These are phyloP conservation scores for Talpa occidentalis DNA, from an alignment of 2,113 vertebrate species.

Conservation along the genomic window DNA sequence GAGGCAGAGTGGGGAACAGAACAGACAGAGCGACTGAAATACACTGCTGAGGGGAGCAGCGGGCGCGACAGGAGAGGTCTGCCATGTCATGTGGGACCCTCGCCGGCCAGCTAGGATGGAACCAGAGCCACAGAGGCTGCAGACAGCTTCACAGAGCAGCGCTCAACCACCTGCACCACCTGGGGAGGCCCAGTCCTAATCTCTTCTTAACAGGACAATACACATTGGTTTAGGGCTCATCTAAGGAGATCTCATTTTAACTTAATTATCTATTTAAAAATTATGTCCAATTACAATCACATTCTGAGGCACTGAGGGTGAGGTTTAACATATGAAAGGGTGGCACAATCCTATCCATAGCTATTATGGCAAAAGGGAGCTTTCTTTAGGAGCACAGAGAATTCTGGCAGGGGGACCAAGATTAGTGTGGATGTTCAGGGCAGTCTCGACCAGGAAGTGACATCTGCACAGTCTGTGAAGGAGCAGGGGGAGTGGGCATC, in stretches of 20 bases:
- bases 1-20: too few species aligned
- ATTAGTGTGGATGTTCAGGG: background rate
- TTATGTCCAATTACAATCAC: background rate
- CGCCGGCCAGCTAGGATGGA: too few species aligned
- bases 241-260: background rate
- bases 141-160: too few species aligned
- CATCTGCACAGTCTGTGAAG: background rate
- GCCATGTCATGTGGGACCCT: too few species aligned
- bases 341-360: background rate
- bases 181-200: too few species aligned
- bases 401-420: rapidly evolving
- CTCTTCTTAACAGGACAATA: background rate
- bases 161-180: too few species aligned
- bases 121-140: too few species aligned
- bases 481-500: rapidly evolving
- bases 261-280: background rate
- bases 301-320: background rate
- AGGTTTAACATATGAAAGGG: background rate
- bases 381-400: background rate
- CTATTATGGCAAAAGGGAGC: background rate
- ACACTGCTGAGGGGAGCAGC: too few species aligned
- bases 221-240: background rate
- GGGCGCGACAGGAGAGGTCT: too few species aligned
- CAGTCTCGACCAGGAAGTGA: background rate
- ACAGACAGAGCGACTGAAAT: too few species aligned